Evolutionary conservation across 1,140 invertebrate genomes (phyloP), one percentile per base, ranked within the genome.

Genomic region (Cryptotermes secundus): DNA sequence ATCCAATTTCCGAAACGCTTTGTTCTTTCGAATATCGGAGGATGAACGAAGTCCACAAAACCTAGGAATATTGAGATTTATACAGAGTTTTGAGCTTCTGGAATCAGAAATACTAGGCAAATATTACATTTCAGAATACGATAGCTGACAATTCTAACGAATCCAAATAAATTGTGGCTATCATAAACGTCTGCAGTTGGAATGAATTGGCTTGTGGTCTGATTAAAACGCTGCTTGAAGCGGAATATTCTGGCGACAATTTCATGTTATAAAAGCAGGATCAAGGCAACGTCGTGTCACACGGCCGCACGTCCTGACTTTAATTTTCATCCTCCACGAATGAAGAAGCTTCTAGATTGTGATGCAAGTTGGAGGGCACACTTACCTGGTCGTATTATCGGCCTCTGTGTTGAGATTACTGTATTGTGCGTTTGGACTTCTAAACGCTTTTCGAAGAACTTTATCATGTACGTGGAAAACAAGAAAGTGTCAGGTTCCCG

Each of bases 371-470:
- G 59, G 59, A 72, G 59, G 59, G 31, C 59, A 31, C 59, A 72
- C 59, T 14, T 72, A 31, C 7, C 26, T 31, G 59, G 10, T 10
- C 53, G 53, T 59, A 31, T 31, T 72, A 72, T 9, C 59, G 6
- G 26, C 59, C 59, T 72, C 7, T 31, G n/a, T 72, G 59, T 31
- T 42, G 53, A n/a, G 53, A 59, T 59, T 22, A 22, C 22, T 59
- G 53, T n/a, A 59, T 59, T 72, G 59, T 72, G 59, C 31, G 59
- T 72, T 72, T n/a, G 59, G 80, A 81, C 35, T 81, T 81, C 35
- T 81, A 81, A 81, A 81, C 34, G 35, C 80, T 81, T 81, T 81
- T 81, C 34, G 34, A n/a, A 10, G 34, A 81, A 36, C 42, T 81
- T 45, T 12, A 81, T 38, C 35, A 81, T 45, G 35, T 3, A 81